Base-by-base conservation (phyloP, 2,797 vertebrate species). In the Ciconia nigra region DNA sequence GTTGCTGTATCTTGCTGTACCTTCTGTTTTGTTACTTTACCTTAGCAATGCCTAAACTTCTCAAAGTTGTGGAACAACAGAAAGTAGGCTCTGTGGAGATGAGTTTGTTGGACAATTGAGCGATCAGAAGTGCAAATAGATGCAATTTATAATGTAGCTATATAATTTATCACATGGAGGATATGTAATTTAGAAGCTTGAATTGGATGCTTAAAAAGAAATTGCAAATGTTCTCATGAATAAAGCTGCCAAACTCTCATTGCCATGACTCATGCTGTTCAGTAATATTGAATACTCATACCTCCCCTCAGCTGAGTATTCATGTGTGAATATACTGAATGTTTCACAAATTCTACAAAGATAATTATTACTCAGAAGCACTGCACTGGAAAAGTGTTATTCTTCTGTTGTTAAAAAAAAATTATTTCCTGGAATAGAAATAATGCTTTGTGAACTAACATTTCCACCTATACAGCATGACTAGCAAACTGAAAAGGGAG, bases 201-300 rank as follows among this genome's bases (percentile, higher is more conserved):
- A 92, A 78, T 58, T 96, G 87, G 87, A 54, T 91, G 42, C 73
- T 94, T 94, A 73, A 71, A 91, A 94, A 95, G 86, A 89, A 95
- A 96, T 91, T 94, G 88, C 85, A 93, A 95, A 93, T 92, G 73
- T 90, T 96, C 91, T 96, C 85, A 95, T 96, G 93, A 96, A 94
- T 96, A 97, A 93, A 94, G 83, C 93, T 96, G 87, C 87, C 95
- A 96, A 95, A 90, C 42, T 92, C 89, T 94, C 65, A 59, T 83
- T 93, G 76, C 69, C 65, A 46, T 94, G 92, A 96, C 58, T 97
- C 92, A 96, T 69, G 79, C 84, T 92, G 87, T 73, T 97, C 65
- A 1, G 90, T 78, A 90, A 94, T 95, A 84, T 63, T 94, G 94
- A 96, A 69, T 70, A 81, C 87, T 96, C 89, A 92, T 58, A 66